Evolutionary conservation across 2,113 vertebrate genomes (phyloP).

Genomic region (Noturus placidus): DNA sequence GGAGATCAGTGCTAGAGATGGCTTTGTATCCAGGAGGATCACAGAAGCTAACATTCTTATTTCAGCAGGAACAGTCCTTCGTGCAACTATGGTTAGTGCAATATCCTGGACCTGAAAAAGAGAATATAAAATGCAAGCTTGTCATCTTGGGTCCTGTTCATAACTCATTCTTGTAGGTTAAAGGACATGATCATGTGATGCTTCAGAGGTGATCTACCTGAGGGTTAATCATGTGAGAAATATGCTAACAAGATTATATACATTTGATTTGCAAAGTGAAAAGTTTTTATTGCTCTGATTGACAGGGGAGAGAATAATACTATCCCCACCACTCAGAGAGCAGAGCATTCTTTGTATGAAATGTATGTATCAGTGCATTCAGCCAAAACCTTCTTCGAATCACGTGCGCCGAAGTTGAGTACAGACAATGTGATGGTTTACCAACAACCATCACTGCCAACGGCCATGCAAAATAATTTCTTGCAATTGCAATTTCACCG

Average conservation of each 20-base stretch:
- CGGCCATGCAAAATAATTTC: no score
- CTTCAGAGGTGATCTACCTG: not conserved
- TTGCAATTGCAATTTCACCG: no score
- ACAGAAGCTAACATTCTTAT: slow-evolving; percentile 76
- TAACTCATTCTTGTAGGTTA: not conserved
- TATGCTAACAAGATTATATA: not conserved
- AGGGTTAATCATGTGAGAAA: not conserved
- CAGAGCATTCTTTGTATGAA: not conserved
- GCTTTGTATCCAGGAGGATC: slow-evolving; percentile 79
- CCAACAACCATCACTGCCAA: no score
- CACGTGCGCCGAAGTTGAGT: no score
- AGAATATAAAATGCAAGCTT: slow-evolving; percentile 6
- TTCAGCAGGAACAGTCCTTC: slow-evolving; percentile 64
- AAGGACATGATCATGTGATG: not conserved
- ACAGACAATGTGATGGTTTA: no score
- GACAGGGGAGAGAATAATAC: not conserved
- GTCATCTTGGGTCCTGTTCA: not conserved
- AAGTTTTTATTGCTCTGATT: not conserved
- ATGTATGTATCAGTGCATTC: not conserved
- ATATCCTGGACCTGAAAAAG: slow-evolving; percentile 77
- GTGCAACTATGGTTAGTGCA: slow-evolving; percentile 71
- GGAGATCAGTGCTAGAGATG: slow-evolving; percentile 72
- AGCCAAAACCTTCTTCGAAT: no score
- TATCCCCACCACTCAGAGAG: not conserved
- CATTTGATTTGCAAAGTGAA: not conserved